Conservation (phyloP, 2,888 invertebrate genomes). For the Volucella bombylans region DNA sequence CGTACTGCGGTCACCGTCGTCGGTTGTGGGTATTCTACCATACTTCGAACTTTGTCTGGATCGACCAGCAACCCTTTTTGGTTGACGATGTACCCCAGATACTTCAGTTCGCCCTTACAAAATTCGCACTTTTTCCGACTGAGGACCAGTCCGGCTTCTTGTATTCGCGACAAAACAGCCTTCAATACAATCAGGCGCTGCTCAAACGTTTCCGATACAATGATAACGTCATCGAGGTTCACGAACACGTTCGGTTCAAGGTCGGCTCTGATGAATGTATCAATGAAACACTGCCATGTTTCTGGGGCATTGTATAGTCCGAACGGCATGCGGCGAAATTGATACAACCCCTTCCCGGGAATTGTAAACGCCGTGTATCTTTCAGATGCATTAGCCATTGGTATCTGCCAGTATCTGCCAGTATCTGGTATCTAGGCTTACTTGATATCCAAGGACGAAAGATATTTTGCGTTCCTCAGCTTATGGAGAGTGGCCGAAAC, state of each 20-base stretch:
- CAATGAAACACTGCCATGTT: slow-evolving; percentile 54
- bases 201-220: too few species aligned
- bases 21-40: slow-evolving; percentile 46
- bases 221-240: slow-evolving; percentile 39
- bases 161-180: too few species aligned
- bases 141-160: too few species aligned
- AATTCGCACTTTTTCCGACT: slow-evolving; percentile 56
- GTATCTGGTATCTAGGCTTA: too few species aligned
- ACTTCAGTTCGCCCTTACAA: slow-evolving; percentile 35
- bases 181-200: too few species aligned
- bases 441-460: slow-evolving; percentile 15
- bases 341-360: slow-evolving; percentile 17
- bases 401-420: slow-evolving; percentile 32
- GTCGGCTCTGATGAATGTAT: slow-evolving; percentile 21
- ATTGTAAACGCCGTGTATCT: slow-evolving; percentile 1
- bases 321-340: slow-evolving; percentile 15
- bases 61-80: slow-evolving; percentile 28
- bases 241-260: slow-evolving; percentile 43
- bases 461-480: too few species aligned
- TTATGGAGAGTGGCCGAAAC: slow-evolving; percentile 18
- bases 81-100: slow-evolving; percentile 50
- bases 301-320: slow-evolving; percentile 38
- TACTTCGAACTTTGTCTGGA: too few species aligned
- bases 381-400: slow-evolving; percentile 12
- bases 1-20: slow-evolving; percentile 25